Evolutionary conservation across 2,113 vertebrate species (phyloP).

Genomic region (Heterotilapia buettikoferi): DNA sequence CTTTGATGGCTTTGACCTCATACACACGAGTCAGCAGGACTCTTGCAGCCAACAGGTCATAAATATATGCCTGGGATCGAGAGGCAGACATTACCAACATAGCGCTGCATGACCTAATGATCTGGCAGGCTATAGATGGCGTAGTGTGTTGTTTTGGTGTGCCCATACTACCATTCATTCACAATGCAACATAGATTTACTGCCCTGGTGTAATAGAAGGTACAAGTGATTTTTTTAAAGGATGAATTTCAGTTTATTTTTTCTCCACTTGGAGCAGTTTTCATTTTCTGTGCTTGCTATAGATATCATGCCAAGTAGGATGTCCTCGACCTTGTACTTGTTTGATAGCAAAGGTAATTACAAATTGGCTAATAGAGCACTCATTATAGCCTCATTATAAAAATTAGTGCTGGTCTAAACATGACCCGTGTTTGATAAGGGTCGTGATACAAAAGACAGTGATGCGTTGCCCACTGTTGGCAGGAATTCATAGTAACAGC

Average conservation of each 20-base stretch:
- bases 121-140: constrained; percentile 47
- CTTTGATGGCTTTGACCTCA: constrained; percentile 71
- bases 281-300: neutral
- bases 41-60: constrained; percentile 64
- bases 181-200: constrained; percentile 13
- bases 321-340: constrained; percentile 20
- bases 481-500: constrained; percentile 45
- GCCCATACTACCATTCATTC: constrained; percentile 46
- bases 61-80: constrained; percentile 62
- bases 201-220: neutral
- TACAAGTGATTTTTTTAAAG: neutral
- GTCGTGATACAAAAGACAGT: neutral
- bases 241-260: neutral
- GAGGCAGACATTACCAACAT: constrained; percentile 71
- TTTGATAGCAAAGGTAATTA: constrained; percentile 16
- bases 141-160: constrained; percentile 38
- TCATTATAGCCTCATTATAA: constrained; percentile 24
- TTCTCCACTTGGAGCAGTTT: neutral
- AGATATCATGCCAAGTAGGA: neutral
- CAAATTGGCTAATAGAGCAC: constrained; percentile 39
- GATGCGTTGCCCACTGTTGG: constrained; percentile 59
- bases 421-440: constrained; percentile 37
- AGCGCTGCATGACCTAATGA: constrained; percentile 66
- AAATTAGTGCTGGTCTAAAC: constrained; percentile 35
- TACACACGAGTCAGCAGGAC: constrained; percentile 56